These are phyloP conservation scores for Ectropis grisescens DNA, from an alignment of 1,140 invertebrate species.

Conservation along the genomic window DNA sequence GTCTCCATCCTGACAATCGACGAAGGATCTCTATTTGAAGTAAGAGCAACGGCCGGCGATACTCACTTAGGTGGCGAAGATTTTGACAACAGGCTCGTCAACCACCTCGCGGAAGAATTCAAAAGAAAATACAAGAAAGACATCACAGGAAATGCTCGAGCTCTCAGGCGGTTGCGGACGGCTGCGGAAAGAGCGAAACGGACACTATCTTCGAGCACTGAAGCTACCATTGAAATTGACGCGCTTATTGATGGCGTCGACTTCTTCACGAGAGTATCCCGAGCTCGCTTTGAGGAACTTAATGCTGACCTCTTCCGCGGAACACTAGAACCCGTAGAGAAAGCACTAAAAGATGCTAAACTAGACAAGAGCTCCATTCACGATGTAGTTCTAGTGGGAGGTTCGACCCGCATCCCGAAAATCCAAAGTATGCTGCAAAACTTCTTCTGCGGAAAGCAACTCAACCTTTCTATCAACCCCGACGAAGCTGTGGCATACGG, in stretches of 20 bases:
- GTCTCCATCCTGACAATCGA: slow-evolving; percentile 90
- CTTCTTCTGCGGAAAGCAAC: slow-evolving; percentile 74
- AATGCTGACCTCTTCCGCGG: slow-evolving; percentile 74
- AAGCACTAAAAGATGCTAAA: slow-evolving; percentile 81
- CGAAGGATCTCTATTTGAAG: slow-evolving; percentile 83
- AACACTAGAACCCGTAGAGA: slow-evolving; percentile 75
- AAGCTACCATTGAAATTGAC: slow-evolving; percentile 72
- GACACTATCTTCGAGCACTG: slow-evolving; percentile 71
- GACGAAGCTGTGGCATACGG: slow-evolving; percentile 78
- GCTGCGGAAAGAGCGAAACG: slow-evolving; percentile 75
- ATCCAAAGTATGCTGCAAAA: slow-evolving; percentile 74
- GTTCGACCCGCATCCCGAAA: slow-evolving; percentile 81
- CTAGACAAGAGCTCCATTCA: slow-evolving; percentile 79
- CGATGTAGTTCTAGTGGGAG: slow-evolving; percentile 85
- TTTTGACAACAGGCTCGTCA: slow-evolving; percentile 88
- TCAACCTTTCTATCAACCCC: slow-evolving; percentile 78
- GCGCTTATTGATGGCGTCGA: slow-evolving; percentile 72
- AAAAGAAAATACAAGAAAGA: slow-evolving; percentile 70
- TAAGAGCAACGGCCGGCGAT: slow-evolving; percentile 82
- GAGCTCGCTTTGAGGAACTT: slow-evolving; percentile 76
- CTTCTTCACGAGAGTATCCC: slow-evolving; percentile 73
- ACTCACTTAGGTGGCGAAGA: slow-evolving; percentile 87
- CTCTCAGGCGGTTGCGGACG: slow-evolving; percentile 74
- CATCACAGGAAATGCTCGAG: slow-evolving; percentile 54
- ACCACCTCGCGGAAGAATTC: slow-evolving; percentile 75